Percentiles rank a stretch among this genome's conserved stretches.
Conservation (phyloP, 2,797 vertebrate species). For the Smutsia temminckii region DNA sequence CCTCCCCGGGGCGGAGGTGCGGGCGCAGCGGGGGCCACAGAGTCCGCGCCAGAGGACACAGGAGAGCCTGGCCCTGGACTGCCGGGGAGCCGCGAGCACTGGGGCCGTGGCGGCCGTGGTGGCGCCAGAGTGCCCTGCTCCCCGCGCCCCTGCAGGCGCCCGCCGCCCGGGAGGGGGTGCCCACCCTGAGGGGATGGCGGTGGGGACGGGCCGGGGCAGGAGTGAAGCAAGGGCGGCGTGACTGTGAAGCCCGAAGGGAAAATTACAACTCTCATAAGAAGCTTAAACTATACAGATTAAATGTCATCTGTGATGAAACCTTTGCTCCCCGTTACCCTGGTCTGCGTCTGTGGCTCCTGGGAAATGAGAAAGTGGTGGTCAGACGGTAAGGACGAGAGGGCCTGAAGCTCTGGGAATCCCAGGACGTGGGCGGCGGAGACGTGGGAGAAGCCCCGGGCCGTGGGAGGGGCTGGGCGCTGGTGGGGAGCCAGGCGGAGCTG, state of each 20-base stretch:
- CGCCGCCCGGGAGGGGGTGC: too few species aligned
- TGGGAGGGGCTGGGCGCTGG: not conserved
- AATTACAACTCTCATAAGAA: slow-evolving; percentile 41
- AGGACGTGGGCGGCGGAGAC: not conserved
- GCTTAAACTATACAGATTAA: slow-evolving; percentile 51
- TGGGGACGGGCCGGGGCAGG: not conserved
- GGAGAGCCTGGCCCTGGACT: too few species aligned
- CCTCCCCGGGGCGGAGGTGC: not conserved
- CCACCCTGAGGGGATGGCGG: too few species aligned
- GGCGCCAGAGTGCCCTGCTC: too few species aligned
- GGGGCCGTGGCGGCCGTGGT: too few species aligned
- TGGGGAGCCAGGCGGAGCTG: not conserved
- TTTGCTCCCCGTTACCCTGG: not conserved
- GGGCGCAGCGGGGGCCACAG: accelerated
- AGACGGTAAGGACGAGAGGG: slow-evolving; percentile 37
- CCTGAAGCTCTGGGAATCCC: slow-evolving; percentile 1
- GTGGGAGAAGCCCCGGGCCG: accelerated
- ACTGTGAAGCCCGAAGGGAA: not conserved
- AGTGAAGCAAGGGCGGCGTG: slow-evolving; percentile 22
- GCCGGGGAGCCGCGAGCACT: too few species aligned
- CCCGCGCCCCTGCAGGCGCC: too few species aligned
- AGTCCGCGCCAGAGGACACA: not conserved
- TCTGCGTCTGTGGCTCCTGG: not conserved
- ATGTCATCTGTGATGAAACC: not conserved
- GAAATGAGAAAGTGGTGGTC: not conserved